Base-by-base conservation (phyloP, 64 coral and sea anemone genomes). In the Anthopleura sola region DNA sequence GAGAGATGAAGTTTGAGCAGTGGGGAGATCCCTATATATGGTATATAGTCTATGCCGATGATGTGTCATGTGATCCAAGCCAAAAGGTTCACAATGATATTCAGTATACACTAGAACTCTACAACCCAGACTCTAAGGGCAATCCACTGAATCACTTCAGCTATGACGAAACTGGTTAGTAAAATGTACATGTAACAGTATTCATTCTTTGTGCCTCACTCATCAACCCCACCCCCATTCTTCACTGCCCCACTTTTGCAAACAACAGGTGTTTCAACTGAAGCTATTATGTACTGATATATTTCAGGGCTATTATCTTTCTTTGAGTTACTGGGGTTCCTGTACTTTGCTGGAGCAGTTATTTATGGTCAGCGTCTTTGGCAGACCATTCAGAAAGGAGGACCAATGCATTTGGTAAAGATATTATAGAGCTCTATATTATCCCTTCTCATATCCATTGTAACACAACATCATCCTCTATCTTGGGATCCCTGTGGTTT, bases 361-460 rank as follows among this genome's bases (percentile, higher is more conserved):
- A 88, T 94, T 39, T 98, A 94, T 90, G 95, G 95, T 23, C 95
- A 98, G 28, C 90, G 95, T 60, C 84, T 98, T 6, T 98, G 95
- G 95, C 95, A 94, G 44, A 98, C 95, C 74, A 88, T 98, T 29
- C 83, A 91, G 36, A 98, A 98, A 76, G 95, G 95, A 86, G 95
- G 95, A 18, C 95, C 95, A 58, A 98, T 98, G 95, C 92, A 98
- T 60, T 78, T 94, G 80, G 95, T 98, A 93, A 88, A 66, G 38
- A 44, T 44, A 10, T 6, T 78, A 18, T 19, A 16, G 3, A 49
- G 28, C n/a, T 58, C 15, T 9, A 8, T 62, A 62, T 28, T 15
- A 71, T 71, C 31, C 34, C 14, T 71, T 31, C 26, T 26, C n/a
- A n/a, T 68, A 9, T 58, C 55, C 15, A 9, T 58, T 48, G 46